These are phyloP conservation scores for Ciona savignyi DNA, from an alignment of 23 tunicate genomes.

Conservation along the genomic window DNA sequence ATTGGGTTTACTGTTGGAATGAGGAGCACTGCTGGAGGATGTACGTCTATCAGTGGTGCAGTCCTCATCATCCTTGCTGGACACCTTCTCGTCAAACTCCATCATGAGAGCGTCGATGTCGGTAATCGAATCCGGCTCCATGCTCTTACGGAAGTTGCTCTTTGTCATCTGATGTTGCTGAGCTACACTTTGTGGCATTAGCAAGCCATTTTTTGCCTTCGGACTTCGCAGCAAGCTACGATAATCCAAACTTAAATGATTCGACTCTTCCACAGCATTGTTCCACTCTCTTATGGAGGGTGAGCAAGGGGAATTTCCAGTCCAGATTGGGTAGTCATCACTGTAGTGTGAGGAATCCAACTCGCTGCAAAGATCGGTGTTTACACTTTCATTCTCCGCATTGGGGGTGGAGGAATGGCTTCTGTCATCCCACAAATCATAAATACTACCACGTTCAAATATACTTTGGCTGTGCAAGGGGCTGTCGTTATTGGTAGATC, in stretches of 20 bases:
- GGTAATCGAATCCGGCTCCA: conserved; percentile 63
- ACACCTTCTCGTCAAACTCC: no score
- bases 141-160: conserved; percentile 10
- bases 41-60: no score
- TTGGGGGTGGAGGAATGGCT: conserved; percentile 5
- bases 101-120: conserved; percentile 70
- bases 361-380: not conserved
- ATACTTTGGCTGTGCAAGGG: conserved; percentile 7
- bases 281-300: conserved; percentile 7
- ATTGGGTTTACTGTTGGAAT: no score
- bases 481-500: not conserved
- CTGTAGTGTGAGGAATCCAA: not conserved
- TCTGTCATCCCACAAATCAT: conserved; percentile 8
- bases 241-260: conserved; percentile 35
- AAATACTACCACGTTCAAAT: conserved; percentile 17
- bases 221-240: conserved; percentile 38
- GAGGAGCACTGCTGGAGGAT: no score
- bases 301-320: not conserved
- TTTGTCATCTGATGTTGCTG: not conserved
- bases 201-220: not conserved
- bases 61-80: no score
- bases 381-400: not conserved
- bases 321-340: conserved; percentile 11
- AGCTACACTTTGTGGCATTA: not conserved
- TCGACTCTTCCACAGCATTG: not conserved